Conservation (phyloP, 2,888 invertebrate genomes). For the Penaeus monodon region DNA sequence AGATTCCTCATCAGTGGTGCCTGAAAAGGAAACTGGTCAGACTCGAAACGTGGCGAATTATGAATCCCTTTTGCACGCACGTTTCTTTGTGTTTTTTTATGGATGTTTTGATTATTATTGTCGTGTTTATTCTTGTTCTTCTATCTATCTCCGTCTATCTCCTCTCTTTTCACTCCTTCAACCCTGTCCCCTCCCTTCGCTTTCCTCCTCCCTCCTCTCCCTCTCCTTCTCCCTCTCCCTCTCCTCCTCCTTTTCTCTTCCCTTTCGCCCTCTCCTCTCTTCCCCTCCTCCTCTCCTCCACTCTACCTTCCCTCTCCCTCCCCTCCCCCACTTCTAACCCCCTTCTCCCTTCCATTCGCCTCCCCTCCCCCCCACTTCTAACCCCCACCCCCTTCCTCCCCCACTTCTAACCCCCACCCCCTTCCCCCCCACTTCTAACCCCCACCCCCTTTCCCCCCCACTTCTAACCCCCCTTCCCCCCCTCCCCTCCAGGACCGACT, state of each 20-base stretch:
- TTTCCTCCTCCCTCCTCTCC: neutral
- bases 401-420: neutral
- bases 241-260: neutral
- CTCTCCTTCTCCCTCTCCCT: neutral
- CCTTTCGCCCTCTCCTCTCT: neutral
- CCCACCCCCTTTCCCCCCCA: neutral
- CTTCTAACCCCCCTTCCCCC: neutral
- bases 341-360: neutral
- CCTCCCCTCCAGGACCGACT: neutral
- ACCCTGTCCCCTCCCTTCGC: too few relatives aligned
- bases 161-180: too few relatives aligned
- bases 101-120: neutral
- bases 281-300: neutral
- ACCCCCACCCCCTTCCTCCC: neutral
- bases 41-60: too few relatives aligned
- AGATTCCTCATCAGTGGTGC: too few relatives aligned
- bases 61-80: too few relatives aligned
- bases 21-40: too few relatives aligned
- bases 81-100: neutral
- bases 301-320: neutral
- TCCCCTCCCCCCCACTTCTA: neutral
- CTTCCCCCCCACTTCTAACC: neutral
- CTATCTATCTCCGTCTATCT: too few relatives aligned
- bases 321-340: neutral
- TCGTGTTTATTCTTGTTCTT: slow-evolving; percentile 1